These are phyloP conservation scores for Echiichthys vipera DNA, from an alignment of 2,797 vertebrate genomes.

Conservation along the genomic window DNA sequence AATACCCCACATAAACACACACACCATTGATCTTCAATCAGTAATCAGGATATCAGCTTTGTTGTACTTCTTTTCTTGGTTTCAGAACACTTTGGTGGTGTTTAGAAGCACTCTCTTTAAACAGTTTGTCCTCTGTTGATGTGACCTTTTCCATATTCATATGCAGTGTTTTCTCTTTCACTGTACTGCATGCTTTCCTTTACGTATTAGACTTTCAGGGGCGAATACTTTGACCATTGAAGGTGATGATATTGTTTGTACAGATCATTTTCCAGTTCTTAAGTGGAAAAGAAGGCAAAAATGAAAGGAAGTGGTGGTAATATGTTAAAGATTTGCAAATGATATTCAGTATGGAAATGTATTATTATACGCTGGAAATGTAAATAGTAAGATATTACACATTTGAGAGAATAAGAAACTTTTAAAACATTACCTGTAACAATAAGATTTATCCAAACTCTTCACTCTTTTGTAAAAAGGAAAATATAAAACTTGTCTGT, in stretches of 20 bases:
- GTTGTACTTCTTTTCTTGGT: conserved; percentile 30
- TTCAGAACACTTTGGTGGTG: conserved; percentile 26
- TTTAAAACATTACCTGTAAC: conserved; percentile 77
- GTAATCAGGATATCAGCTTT: conserved; percentile 6
- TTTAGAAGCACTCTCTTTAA: conserved; percentile 56
- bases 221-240: conserved; percentile 48
- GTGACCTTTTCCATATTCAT: conserved; percentile 66
- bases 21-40: not conserved
- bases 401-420: conserved; percentile 76
- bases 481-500: conserved; percentile 71
- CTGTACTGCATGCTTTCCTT: conserved; percentile 74
- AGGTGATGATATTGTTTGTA: conserved; percentile 64
- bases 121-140: conserved; percentile 51
- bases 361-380: conserved; percentile 76
- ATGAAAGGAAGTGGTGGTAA: conserved; percentile 44
- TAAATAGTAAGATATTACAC: conserved; percentile 75
- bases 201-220: conserved; percentile 58
- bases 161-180: conserved; percentile 64
- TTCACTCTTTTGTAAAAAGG: conserved; percentile 82
- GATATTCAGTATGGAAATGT: conserved; percentile 66
- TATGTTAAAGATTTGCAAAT: conserved; percentile 72
- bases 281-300: conserved; percentile 48
- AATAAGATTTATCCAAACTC: conserved; percentile 73
- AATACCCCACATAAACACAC: not conserved
- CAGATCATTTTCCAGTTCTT: conserved; percentile 52